phyloP scores from a whole-genome alignment of 2,113 vertebrate genomes.

The Asarcornis scutulata region DNA sequence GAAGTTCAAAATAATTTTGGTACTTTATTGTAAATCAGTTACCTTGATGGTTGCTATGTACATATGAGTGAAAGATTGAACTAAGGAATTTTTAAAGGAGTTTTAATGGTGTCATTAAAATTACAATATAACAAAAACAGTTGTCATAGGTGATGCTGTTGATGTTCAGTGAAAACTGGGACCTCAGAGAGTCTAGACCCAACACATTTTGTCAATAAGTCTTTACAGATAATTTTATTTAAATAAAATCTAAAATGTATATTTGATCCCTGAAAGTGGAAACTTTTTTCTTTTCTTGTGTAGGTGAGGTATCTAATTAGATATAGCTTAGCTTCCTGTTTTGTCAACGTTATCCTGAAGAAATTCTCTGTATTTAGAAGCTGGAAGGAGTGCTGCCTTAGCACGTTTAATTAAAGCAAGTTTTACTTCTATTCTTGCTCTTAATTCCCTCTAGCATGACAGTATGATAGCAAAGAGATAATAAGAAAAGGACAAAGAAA shows the following conservation, averaged over 20 bases:
- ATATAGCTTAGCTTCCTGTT: not conserved
- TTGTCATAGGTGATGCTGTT: not conserved
- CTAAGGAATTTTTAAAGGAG: not conserved
- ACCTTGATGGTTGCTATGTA: not conserved
- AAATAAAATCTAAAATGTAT: not conserved
- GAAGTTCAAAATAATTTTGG: not conserved
- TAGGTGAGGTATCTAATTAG: not conserved
- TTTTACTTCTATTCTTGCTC: not conserved
- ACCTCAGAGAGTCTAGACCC: not conserved
- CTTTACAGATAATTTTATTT: not conserved
- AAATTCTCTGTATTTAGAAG: not conserved
- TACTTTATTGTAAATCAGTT: not conserved
- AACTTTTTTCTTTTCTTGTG: not conserved
- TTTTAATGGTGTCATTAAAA: not conserved
- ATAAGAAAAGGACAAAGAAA: not conserved
- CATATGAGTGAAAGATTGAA: not conserved
- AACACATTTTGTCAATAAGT: not conserved
- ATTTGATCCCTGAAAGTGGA: not conserved
- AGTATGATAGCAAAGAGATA: not conserved
- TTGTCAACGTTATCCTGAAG: not conserved
- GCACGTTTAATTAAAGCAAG: not conserved
- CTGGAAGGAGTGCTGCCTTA: not conserved
- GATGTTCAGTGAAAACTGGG: not conserved
- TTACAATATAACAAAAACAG: not conserved
- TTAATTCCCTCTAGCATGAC: rapidly evolving